Conservation (phyloP, 2,888 invertebrate species). For the Euclidia mi region DNA sequence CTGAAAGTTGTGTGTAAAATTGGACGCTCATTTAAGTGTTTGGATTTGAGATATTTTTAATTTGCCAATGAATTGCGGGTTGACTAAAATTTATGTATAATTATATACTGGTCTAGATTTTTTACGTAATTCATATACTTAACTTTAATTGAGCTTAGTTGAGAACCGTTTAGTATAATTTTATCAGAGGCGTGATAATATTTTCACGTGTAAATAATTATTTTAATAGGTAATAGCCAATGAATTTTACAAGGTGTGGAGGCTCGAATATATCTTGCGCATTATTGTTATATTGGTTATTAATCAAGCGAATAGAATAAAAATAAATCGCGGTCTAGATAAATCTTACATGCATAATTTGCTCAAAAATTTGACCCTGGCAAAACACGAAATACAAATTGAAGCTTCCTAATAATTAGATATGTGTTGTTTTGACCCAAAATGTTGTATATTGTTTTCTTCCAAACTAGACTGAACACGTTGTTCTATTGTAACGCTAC, state of each 20-base stretch:
- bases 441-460: conserved; percentile 8
- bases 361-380: conserved; percentile 53
- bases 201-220: conserved; percentile 54
- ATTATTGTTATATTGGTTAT: conserved; percentile 34
- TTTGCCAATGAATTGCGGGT: conserved; percentile 57
- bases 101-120: conserved; percentile 41
- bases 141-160: conserved; percentile 4
- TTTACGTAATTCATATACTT: conserved; percentile 24
- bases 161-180: conserved; percentile 21
- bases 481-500: conserved; percentile 7
- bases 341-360: conserved; percentile 51
- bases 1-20: conserved; percentile 95
- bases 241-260: conserved; percentile 18
- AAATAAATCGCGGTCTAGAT: conserved; percentile 32
- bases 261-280: conserved; percentile 30
- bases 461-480: conserved; percentile 17
- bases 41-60: conserved; percentile 50
- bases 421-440: conserved; percentile 28
- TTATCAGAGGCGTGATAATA: conserved; percentile 53
- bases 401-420: conserved; percentile 48
- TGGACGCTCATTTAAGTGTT: conserved; percentile 19
- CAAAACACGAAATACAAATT: conserved; percentile 46
- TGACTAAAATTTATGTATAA: conserved; percentile 39
- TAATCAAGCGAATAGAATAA: conserved; percentile 27
- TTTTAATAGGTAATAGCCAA: conserved; percentile 26